Evolutionary conservation across 2,888 invertebrate species (phyloP).

Genomic region (Caenorhabditis sulstoni): DNA sequence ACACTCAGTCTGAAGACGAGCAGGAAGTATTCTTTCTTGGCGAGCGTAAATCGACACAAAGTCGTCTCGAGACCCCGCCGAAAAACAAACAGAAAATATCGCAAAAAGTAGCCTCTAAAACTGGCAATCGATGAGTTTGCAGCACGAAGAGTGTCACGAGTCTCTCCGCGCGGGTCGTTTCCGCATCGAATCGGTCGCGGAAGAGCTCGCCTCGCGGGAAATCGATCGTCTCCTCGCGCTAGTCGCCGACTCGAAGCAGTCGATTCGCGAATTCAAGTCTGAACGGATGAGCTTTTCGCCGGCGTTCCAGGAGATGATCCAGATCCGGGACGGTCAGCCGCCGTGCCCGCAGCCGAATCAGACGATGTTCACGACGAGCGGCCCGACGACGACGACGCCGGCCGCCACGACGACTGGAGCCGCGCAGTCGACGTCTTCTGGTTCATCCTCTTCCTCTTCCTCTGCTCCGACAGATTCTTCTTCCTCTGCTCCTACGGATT

Average conservation of each 20-base stretch:
- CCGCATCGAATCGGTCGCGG: constrained; percentile 35
- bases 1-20: no score
- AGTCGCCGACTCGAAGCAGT: constrained; percentile 13
- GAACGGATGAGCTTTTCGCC: constrained; percentile 10
- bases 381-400: constrained; percentile 27
- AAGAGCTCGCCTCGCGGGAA: constrained; percentile 33
- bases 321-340: constrained; percentile 42
- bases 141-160: constrained; percentile 55
- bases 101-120: no score
- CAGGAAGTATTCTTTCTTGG: no score
- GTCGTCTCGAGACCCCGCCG: no score
- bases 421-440: not conserved
- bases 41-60: no score
- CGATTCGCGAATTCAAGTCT: not conserved
- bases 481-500: constrained; percentile 1
- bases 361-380: constrained; percentile 58
- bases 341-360: constrained; percentile 63
- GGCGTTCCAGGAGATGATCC: constrained; percentile 40
- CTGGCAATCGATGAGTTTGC: constrained; percentile 3
- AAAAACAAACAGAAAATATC: no score
- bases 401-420: constrained; percentile 5
- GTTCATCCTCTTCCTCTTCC: not conserved
- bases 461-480: not conserved
- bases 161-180: constrained; percentile 32
- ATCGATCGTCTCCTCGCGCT: constrained; percentile 22